phyloP scores from a whole-genome alignment of 2,113 vertebrate species.

The Heterocephalus glaber region DNA sequence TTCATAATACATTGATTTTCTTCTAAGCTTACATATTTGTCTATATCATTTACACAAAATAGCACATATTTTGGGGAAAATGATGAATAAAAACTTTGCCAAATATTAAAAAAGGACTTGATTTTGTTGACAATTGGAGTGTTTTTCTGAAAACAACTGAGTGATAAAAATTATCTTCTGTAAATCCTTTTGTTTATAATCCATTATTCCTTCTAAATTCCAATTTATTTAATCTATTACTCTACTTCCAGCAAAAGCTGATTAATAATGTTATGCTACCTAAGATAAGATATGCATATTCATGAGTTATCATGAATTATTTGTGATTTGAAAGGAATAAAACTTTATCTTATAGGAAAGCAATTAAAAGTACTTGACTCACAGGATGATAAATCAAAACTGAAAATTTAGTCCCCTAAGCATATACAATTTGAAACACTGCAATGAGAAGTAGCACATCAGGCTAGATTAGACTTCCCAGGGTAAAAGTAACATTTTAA shows the following conservation, averaged over 20 bases:
- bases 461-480: slow-evolving; percentile 29
- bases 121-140: neutral
- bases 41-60: neutral
- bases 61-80: neutral
- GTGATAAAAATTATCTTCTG: slow-evolving; percentile 55
- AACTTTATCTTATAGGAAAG: slow-evolving; percentile 79
- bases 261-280: slow-evolving; percentile 78
- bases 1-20: slow-evolving; percentile 41
- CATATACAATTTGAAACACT: slow-evolving; percentile 64
- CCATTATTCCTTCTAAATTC: slow-evolving; percentile 70
- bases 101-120: neutral
- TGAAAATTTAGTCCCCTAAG: slow-evolving; percentile 61
- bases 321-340: slow-evolving; percentile 78
- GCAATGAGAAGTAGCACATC: slow-evolving; percentile 47
- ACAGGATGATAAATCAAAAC: slow-evolving; percentile 64
- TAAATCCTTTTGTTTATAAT: slow-evolving; percentile 72
- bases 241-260: slow-evolving; percentile 70
- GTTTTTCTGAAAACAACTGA: slow-evolving; percentile 46
- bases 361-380: slow-evolving; percentile 79
- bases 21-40: neutral
- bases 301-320: slow-evolving; percentile 81
- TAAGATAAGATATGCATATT: slow-evolving; percentile 80
- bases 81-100: slow-evolving; percentile 13
- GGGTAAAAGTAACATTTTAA: slow-evolving; percentile 53
- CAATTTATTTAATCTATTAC: slow-evolving; percentile 78